Base-by-base conservation (phyloP, 2,797 vertebrate species). In the Semaprochilodus insignis region DNA sequence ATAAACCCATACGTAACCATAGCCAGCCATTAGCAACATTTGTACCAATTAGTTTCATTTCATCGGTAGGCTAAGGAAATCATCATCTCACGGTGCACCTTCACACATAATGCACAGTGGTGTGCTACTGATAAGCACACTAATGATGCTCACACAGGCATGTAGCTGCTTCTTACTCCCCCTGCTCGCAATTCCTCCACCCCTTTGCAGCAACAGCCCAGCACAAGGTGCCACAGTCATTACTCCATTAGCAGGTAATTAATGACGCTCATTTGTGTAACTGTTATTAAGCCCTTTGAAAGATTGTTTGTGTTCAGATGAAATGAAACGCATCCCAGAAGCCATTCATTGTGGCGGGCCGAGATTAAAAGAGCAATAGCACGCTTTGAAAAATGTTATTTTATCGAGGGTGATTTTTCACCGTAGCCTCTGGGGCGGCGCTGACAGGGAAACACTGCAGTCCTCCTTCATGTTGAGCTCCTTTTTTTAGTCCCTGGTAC, bases 371-470 rank as follows among this genome's bases (percentile, higher is more conserved):
- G 95, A 94, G 93, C 94, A 96, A 94, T 96, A 96, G 96, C 93
- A 95, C 92, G 92, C 93, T 96, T 96, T 99, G 97, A 99, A 97
- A 98, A 98, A 97, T 98, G 96, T 96, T 97, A 96, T 96, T 97
- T 97, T 96, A 97, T 97, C 96, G 94, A 91, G 92, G 91, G 94
- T 95, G 95, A 98, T 99, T 97, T 97, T 97, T 99, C 97, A 97
- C 88, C 88, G 93, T 94, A 96, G 83, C 96, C 96, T 93, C 93
- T 92, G 96, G 96, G 96, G 94, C 96, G 91, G 84, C 74, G 78
- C 93, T 97, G 97, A 98, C 97, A 98, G 95, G 92, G 94, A 95
- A 96, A 96, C 95, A 94, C 92, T 96, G 94, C 93, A 95, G 96
- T 97, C 96, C 94, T 97, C 96, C 97, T 98, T 98, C 97, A 96